phyloP scores from a whole-genome alignment of 1,140 invertebrate species.

The Telenomus remus region DNA sequence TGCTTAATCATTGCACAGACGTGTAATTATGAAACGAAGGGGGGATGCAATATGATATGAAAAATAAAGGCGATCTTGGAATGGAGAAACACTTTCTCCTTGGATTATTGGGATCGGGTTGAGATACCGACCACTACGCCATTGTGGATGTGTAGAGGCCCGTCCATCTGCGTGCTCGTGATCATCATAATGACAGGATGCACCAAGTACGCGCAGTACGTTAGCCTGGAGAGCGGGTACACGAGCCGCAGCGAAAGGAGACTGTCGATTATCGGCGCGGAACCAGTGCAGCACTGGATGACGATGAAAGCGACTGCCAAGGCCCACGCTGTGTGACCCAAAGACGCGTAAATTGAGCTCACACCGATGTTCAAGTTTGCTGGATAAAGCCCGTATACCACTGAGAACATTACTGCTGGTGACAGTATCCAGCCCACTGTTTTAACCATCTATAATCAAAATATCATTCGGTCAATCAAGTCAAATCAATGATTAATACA shows the following conservation, averaged over 20 bases:
- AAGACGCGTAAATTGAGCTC: constrained; percentile 77
- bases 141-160: constrained; percentile 84
- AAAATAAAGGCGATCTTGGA: background rate
- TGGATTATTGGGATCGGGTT: background rate
- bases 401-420: constrained; percentile 77
- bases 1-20: background rate
- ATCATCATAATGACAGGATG: constrained; percentile 90
- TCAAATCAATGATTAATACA: too few species aligned
- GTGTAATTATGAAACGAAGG: background rate
- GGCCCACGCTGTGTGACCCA: constrained; percentile 84
- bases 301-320: constrained; percentile 86
- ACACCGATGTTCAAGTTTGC: constrained; percentile 80
- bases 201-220: constrained; percentile 92
- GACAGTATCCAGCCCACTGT: constrained; percentile 79
- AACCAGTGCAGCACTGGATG: constrained; percentile 85
- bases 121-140: constrained; percentile 79
- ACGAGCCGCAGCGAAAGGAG: constrained; percentile 87
- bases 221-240: constrained; percentile 90
- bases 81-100: background rate
- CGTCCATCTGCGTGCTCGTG: constrained; percentile 85
- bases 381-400: constrained; percentile 87
- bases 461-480: too few species aligned
- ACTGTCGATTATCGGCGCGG: constrained; percentile 83
- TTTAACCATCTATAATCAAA: constrained; percentile 54
- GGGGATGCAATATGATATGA: too few species aligned